Evolutionary conservation across 2,113 vertebrate species (phyloP).

Genomic region (Crypturellus undulatus): DNA sequence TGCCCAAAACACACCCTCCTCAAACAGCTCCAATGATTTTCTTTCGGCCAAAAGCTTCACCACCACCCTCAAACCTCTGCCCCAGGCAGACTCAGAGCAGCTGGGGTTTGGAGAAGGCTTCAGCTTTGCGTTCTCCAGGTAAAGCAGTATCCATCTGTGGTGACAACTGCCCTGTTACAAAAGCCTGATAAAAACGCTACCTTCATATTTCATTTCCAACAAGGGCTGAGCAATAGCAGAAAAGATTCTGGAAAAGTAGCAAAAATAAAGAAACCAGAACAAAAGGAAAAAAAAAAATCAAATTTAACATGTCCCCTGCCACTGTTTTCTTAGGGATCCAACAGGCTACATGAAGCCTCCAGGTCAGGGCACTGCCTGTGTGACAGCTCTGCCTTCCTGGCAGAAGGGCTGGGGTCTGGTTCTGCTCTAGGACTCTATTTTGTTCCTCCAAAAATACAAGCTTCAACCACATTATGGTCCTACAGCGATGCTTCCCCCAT

Average conservation of each 20-base stretch:
- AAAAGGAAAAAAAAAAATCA: background rate
- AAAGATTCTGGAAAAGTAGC: background rate
- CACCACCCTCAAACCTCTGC: background rate
- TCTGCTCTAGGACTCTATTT: background rate
- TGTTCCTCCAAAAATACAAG: background rate
- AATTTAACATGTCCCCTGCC: background rate
- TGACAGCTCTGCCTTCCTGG: background rate
- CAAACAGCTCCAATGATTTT: background rate
- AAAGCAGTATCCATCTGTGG: background rate
- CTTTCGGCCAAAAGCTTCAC: background rate
- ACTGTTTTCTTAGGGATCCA: background rate
- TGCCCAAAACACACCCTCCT: background rate
- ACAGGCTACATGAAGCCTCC: background rate
- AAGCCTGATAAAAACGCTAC: background rate
- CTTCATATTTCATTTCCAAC: background rate
- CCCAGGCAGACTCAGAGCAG: background rate
- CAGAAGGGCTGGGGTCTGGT: background rate
- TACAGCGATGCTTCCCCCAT: background rate
- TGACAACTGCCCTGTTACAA: background rate
- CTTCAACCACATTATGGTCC: background rate
- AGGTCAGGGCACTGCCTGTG: background rate
- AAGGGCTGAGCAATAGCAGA: background rate
- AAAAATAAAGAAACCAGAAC: background rate
- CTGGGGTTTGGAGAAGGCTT: background rate
- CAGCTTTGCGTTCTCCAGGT: background rate